Percentiles rank a stretch among this genome's conserved stretches.
Conservation (phyloP, 2,888 invertebrate genomes). For the Conistra vaccinii region DNA sequence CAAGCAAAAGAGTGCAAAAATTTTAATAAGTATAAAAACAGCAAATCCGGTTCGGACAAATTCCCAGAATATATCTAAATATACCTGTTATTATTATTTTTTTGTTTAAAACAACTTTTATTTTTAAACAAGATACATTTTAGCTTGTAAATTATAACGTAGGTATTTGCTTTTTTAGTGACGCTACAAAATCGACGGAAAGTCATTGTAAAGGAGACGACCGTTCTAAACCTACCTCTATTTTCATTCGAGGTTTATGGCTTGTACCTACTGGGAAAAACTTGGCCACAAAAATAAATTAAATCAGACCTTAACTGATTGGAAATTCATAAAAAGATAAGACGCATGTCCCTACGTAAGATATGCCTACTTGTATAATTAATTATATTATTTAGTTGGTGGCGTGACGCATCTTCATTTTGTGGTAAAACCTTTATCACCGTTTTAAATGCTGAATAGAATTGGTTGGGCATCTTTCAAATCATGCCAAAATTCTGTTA, state of each 20-base stretch:
- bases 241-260: not conserved
- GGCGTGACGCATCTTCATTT: not conserved
- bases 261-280: not conserved
- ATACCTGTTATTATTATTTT: too few species aligned
- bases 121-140: too few species aligned
- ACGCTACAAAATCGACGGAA: not conserved
- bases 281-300: not conserved
- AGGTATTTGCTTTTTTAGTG: not conserved
- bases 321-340: not conserved
- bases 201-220: not conserved
- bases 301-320: not conserved
- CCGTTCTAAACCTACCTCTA: not conserved
- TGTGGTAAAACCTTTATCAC: not conserved
- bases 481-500: not conserved
- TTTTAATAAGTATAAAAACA: not conserved
- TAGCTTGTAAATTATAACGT: not conserved
- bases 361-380: not conserved
- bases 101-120: too few species aligned
- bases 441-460: not conserved
- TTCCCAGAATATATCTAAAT: not conserved
- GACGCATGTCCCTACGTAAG: not conserved
- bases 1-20: not conserved
- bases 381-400: not conserved
- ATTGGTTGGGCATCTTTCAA: not conserved
- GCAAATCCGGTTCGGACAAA: not conserved